Evolutionary conservation across 2,113 vertebrate genomes (phyloP), one percentile per base, ranked within the genome.

Genomic region (Gasterosteus aculeatus): DNA sequence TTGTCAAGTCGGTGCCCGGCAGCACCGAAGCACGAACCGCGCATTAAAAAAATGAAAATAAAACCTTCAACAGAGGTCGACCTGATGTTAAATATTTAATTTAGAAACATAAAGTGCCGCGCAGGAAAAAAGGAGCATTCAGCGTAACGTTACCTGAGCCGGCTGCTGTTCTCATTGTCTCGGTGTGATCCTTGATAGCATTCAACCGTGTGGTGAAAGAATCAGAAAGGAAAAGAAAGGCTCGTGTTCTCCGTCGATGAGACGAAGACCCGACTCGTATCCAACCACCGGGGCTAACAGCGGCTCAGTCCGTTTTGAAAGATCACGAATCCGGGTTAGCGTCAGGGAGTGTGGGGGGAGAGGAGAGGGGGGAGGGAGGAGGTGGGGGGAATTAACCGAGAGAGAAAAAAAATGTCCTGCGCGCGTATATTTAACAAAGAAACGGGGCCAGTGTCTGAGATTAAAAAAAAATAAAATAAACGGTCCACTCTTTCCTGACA

Each of bases 141-240:
- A 29, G 81, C 82, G 33, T 89, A 47, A 51, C 22, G 7, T 63
- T 62, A 93, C 93, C 93, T 90, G 89, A 81, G 41, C 46, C 82
- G 68, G 84, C 57, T 72, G 87, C 61, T 75, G 63, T 87, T 15
- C 61, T 91, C 91, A 91, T 93, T 79, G 84, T 88, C 78, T 76
- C 39, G 56, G 35, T 61, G 77, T 86, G 84, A 81, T 90, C 86
- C 89, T 86, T 39, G 12, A 44, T 46, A 60, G 71, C 73, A 70
- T 79, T 64, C 56, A 61, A 79, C 53, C 60, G 11, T 79, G 3
- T 26, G 38, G 5, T 41, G 33, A 46, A 57, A 71, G 49, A 57
- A 39, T 12, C 7, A 38, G 7, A 19, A 60, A 70, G 9, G 31
- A 42, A 1, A 66, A 59, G n/a, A 16, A 19, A 46, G 65, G 29